A percentile compares a stretch with the other conserved stretches of the same genome.
These are phyloP conservation scores for Dromiciops gliroides DNA, from an alignment of 2,113 vertebrate species.

Conservation along the genomic window DNA sequence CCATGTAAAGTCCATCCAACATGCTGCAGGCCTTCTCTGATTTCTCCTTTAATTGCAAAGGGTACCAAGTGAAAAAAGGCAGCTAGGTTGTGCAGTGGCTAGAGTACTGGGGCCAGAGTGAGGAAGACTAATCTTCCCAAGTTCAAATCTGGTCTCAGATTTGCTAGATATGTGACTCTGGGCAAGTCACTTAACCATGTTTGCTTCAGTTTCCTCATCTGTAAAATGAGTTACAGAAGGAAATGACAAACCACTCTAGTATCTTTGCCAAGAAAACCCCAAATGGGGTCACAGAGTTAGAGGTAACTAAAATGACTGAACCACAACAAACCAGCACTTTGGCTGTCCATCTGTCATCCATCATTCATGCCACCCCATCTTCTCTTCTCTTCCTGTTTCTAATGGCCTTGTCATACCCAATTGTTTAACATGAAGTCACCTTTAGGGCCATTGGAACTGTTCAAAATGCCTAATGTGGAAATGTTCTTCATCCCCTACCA, in stretches of 20 bases:
- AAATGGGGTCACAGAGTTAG: not conserved
- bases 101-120: not conserved
- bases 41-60: not conserved
- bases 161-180: not conserved
- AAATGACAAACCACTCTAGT: not conserved
- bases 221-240: not conserved
- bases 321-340: not conserved
- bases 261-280: not conserved
- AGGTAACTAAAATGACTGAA: not conserved
- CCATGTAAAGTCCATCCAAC: not conserved
- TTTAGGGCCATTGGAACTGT: not conserved
- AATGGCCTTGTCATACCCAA: not conserved
- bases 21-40: not conserved
- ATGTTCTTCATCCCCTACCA: not conserved
- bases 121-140: not conserved
- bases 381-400: not conserved
- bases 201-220: not conserved
- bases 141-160: not conserved
- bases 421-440: not conserved
- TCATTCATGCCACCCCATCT: not conserved
- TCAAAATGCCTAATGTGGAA: not conserved
- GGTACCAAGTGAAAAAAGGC: not conserved
- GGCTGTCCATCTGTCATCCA: not conserved
- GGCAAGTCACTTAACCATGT: not conserved
- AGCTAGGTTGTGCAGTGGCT: not conserved